A percentile compares a stretch with the other conserved stretches of the same genome.
Conservation (phyloP, 2,888 invertebrate genomes). For the Lasioglossum oenotherae region DNA sequence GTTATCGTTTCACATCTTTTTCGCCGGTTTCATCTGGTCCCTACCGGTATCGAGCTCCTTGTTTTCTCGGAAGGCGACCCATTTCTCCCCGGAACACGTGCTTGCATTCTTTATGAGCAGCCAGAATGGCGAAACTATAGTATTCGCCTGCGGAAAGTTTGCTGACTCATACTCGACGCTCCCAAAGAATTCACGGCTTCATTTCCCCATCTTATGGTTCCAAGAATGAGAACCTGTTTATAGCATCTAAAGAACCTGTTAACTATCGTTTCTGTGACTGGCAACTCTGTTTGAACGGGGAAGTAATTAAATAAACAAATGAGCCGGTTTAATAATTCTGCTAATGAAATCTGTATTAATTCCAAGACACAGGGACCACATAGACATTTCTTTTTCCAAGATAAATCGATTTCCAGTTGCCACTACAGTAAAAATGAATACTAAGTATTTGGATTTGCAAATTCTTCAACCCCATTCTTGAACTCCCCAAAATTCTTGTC, state of each 20-base stretch:
- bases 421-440: not conserved
- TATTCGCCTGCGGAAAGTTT: slow-evolving; percentile 26
- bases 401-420: not conserved
- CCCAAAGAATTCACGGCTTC: not conserved
- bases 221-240: not conserved
- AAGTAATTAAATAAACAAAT: not conserved
- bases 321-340: not conserved
- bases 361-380: too few species aligned
- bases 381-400: not conserved
- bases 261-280: not conserved
- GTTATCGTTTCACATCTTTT: not conserved
- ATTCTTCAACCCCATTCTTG: not conserved
- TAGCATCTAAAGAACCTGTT: not conserved
- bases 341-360: not conserved
- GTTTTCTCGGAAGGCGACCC: not conserved
- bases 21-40: not conserved
- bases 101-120: not conserved
- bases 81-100: slow-evolving; percentile 8
- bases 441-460: not conserved
- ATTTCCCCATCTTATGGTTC: not conserved
- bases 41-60: not conserved
- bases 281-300: not conserved
- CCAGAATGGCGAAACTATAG: slow-evolving; percentile 9
- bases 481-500: not conserved
- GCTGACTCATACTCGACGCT: slow-evolving; percentile 10